Evolutionary conservation across 2,888 invertebrate species (phyloP), one percentile per base, ranked within the genome.

Genomic region (Campoletis raptor): DNA sequence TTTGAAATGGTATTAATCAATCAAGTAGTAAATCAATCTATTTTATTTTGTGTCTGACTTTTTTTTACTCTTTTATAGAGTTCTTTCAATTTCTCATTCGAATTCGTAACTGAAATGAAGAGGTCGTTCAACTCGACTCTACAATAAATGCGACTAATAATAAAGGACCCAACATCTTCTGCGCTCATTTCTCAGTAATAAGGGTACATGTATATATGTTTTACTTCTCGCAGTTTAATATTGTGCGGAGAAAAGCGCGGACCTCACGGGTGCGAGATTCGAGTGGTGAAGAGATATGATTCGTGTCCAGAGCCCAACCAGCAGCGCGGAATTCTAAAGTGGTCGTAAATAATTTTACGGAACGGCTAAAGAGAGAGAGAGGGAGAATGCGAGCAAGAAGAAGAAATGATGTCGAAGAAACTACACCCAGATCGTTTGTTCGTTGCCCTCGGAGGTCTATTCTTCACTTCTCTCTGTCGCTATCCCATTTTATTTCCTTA

Each of bases 391-490:
- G 30, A 30, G 57, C 72, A 66, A 77, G 48, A 42, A 24, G 24
- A 67, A 36, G 54, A 64, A 52, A 70, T 40, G 64, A 37, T 77
- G 24, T 57, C 24, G 36, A 67, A 40, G 18, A 80, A 81, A 73
- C 79, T 52, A 69, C 64, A 74, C 30, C 74, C 81, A 79, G 80
- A 85, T 83, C 76, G 81, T 86, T 88, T 88, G 45, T 85, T 81
- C 61, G 72, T 76, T 78, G 81, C 78, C 86, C 88, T 85, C 89
- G 87, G 85, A 86, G 84, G 82, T 84, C 85, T 83, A 78, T 81
- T 85, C 85, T 85, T 74, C 74, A 69, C 54, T 42, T 81, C 73
- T 76, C 52, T 73, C 83, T 83, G 66, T 48, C 72, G 76, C 82
- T 70, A 45, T 74, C 70, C 52, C 79, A 72, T 64, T 73, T 70